phyloP scores from a whole-genome alignment of 2,888 invertebrate genomes.

The Oithona nana region DNA sequence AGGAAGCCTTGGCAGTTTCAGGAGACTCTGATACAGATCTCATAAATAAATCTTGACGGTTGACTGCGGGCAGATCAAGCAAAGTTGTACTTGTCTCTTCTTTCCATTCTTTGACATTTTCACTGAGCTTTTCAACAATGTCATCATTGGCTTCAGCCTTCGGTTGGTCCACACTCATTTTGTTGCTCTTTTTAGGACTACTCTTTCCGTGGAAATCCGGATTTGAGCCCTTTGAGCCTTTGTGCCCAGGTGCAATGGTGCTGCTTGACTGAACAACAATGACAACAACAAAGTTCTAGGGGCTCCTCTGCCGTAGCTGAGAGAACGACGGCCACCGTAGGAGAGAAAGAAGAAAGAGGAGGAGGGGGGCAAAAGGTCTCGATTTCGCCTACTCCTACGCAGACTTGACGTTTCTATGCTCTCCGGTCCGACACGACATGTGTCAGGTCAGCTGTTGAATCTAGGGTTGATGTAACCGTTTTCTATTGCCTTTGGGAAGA shows the following conservation, averaged over 20 bases:
- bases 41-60: background rate
- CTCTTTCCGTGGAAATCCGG: too few species aligned
- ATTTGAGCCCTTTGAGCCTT: slow-evolving; percentile 3
- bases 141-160: background rate
- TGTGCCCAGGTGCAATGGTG: slow-evolving; percentile 9
- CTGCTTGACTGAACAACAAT: background rate
- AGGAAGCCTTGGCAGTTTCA: background rate
- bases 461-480: too few species aligned
- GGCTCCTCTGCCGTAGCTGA: too few species aligned
- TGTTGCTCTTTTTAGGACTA: background rate
- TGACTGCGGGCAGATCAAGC: background rate
- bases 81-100: background rate
- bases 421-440: too few species aligned
- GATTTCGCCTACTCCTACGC: too few species aligned
- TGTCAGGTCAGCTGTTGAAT: too few species aligned
- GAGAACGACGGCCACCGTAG: too few species aligned
- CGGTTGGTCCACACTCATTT: background rate
- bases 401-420: too few species aligned
- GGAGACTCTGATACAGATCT: background rate
- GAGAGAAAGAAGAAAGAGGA: too few species aligned
- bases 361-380: too few species aligned
- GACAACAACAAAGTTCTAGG: background rate
- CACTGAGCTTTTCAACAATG: background rate
- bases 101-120: background rate
- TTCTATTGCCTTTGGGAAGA: too few species aligned